Percentiles rank a stretch among this genome's conserved stretches.
phyloP scores from a whole-genome alignment of 2,797 vertebrate genomes.

The Carapus acus region DNA sequence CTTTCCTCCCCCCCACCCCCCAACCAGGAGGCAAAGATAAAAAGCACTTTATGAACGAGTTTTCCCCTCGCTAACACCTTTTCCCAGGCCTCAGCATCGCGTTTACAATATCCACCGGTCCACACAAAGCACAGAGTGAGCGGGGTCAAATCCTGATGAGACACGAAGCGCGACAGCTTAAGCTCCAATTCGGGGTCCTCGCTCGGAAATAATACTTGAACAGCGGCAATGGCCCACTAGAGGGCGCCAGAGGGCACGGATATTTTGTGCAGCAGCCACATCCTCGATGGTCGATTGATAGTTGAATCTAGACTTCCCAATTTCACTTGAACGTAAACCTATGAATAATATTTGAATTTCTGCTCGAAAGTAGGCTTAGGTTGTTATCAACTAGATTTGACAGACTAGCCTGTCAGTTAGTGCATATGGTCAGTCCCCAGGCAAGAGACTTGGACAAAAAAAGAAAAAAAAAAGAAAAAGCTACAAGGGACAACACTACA shows the following conservation, averaged over 20 bases:
- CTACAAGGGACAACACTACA: constrained; percentile 39
- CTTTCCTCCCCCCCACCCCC: too few species aligned
- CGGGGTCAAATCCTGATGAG: constrained; percentile 17
- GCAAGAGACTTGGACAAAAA: constrained; percentile 43
- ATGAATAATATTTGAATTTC: constrained; percentile 24
- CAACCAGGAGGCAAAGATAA: constrained; percentile 50
- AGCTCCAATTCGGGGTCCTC: constrained; percentile 10
- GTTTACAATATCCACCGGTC: constrained; percentile 27
- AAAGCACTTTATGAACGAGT: constrained; percentile 41
- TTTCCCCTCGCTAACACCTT: constrained; percentile 27
- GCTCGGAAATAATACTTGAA: constrained; percentile 7
- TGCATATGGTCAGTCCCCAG: constrained; percentile 62
- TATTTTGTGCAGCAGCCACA: constrained; percentile 22
- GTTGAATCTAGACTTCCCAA: constrained; percentile 41
- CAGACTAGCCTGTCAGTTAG: constrained; percentile 51
- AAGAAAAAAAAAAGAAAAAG: too few species aligned
- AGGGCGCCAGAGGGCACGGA: constrained; percentile 35
- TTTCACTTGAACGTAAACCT: constrained; percentile 14
- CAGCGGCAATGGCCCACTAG: constrained; percentile 30
- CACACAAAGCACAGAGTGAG: constrained; percentile 25
- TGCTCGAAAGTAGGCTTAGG: constrained; percentile 42
- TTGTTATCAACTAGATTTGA: constrained; percentile 43
- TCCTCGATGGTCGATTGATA: constrained; percentile 38
- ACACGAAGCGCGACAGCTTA: constrained; percentile 44
- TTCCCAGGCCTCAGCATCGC: constrained; percentile 23